phyloP scores from a whole-genome alignment of 2,888 invertebrate genomes.

The Galerucella nymphaeae region DNA sequence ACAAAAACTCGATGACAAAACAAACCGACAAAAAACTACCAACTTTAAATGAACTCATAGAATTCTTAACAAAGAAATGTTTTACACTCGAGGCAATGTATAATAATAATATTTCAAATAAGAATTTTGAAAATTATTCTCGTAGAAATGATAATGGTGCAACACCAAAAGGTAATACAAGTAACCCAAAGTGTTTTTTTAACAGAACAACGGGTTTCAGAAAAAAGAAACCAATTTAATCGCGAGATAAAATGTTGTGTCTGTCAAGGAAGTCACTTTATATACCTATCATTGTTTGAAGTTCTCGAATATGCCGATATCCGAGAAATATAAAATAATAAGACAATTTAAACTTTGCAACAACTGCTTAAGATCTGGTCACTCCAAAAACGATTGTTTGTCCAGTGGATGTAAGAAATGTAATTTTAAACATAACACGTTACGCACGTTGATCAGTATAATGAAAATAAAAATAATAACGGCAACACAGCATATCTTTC shows the following conservation, averaged over 20 bases:
- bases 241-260: neutral
- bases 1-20: slow-evolving; percentile 36
- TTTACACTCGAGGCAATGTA: slow-evolving; percentile 30
- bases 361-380: neutral
- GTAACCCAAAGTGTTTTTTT: neutral
- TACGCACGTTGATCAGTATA: neutral
- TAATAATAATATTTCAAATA: neutral
- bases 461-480: no score
- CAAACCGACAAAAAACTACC: slow-evolving; percentile 29
- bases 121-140: neutral
- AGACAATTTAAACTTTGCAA: neutral
- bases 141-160: neutral
- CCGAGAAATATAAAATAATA: neutral
- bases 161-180: neutral
- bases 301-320: neutral
- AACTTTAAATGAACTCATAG: slow-evolving; percentile 20
- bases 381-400: neutral
- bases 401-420: neutral
- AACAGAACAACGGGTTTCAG: neutral
- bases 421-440: neutral
- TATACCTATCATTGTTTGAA: neutral
- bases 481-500: neutral
- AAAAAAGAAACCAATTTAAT: neutral
- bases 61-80: slow-evolving; percentile 39
- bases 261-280: neutral